Conservation (phyloP, 1,140 invertebrate species). For the Chironomus tepperi region DNA sequence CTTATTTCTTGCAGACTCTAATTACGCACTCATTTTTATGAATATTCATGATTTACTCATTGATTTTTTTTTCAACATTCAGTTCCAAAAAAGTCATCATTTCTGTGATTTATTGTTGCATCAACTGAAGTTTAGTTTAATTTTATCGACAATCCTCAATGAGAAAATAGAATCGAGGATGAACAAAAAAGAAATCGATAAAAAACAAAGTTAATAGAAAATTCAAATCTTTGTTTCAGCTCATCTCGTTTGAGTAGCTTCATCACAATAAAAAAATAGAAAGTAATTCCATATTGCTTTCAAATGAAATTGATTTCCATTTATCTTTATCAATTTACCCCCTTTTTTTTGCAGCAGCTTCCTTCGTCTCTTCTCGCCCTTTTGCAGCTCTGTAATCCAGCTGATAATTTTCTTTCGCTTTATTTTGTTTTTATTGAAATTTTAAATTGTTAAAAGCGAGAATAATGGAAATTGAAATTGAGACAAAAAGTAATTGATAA, state of each 20-base stretch:
- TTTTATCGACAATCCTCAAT: neutral
- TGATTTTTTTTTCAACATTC: neutral
- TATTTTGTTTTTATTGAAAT: no score
- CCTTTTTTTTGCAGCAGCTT: neutral
- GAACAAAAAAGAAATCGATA: neutral
- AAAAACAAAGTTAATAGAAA: constrained; percentile 3
- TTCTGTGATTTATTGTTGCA: constrained; percentile 6
- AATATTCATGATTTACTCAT: neutral
- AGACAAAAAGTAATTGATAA: no score
- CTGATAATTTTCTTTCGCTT: no score
- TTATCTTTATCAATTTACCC: constrained; percentile 11
- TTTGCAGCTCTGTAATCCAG: no score
- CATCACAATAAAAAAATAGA: neutral
- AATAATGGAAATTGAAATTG: no score
- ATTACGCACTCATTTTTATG: no score
- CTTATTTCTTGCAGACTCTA: no score
- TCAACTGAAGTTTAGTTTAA: neutral
- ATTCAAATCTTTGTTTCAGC: constrained; percentile 12
- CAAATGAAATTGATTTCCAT: neutral
- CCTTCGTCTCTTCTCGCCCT: no score
- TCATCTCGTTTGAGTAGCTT: neutral
- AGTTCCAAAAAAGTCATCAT: neutral
- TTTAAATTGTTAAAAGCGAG: no score
- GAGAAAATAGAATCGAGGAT: neutral
- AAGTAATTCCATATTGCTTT: constrained; percentile 3